A percentile compares a stretch with the other conserved stretches of the same genome.
Evolutionary conservation across 2,113 vertebrate genomes (phyloP).

Genomic region (Lasiurus cinereus): DNA sequence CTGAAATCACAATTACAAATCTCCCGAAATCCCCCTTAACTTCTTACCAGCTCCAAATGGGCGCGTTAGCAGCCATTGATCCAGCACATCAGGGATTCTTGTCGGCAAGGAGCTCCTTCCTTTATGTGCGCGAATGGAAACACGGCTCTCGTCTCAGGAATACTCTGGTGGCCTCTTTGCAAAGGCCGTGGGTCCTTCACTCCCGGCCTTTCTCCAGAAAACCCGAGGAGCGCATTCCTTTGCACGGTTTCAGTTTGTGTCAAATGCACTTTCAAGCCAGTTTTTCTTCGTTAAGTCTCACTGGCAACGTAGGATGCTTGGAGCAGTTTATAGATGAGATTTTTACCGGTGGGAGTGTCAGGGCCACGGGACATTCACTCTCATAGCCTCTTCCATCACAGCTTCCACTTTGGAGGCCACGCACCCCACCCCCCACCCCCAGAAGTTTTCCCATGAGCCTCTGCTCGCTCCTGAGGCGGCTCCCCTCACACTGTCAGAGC

Average conservation of each 20-base stretch:
- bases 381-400: background rate
- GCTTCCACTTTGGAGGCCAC: background rate
- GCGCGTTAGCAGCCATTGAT: constrained; percentile 16
- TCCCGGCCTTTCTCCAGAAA: constrained; percentile 10
- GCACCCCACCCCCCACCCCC: too few species aligned
- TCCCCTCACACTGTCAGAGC: background rate
- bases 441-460: background rate
- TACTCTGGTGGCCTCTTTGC: constrained; percentile 48
- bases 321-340: background rate
- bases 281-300: constrained; percentile 14
- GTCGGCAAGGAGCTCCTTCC: constrained; percentile 36
- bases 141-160: constrained; percentile 63
- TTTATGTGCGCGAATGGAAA: constrained; percentile 63
- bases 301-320: background rate
- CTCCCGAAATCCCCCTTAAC: constrained; percentile 52
- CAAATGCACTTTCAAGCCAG: background rate
- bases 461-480: background rate
- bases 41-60: constrained; percentile 6
- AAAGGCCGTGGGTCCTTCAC: background rate
- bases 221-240: constrained; percentile 39
- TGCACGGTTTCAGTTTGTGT: background rate
- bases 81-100: constrained; percentile 52
- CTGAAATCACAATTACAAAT: constrained; percentile 71
- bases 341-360: background rate
- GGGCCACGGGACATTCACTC: background rate